Evolutionary conservation across 2,888 invertebrate species (phyloP).

Genomic region (Invenusta paracnida): DNA sequence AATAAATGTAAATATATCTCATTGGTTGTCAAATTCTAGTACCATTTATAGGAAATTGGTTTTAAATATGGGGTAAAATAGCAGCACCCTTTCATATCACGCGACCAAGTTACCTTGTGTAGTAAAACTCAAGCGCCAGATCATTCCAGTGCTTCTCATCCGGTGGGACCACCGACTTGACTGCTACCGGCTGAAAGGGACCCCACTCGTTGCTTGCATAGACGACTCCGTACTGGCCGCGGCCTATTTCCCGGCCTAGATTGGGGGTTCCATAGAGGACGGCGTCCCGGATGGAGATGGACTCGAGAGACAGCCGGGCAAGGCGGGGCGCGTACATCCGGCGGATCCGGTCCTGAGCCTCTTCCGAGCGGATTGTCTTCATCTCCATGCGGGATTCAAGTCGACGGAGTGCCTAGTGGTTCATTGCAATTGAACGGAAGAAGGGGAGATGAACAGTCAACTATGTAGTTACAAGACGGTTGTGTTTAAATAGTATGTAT

Average conservation of each 20-base stretch:
- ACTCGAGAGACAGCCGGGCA: constrained; percentile 75
- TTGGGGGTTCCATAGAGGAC: constrained; percentile 69
- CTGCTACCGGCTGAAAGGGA: constrained; percentile 71
- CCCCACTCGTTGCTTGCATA: constrained; percentile 69
- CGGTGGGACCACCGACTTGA: constrained; percentile 80
- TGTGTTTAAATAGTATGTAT: too few species aligned
- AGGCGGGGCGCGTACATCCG: constrained; percentile 75
- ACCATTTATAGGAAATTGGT: too few species aligned
- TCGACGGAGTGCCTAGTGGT: not conserved
- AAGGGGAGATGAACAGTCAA: too few species aligned
- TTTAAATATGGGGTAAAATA: too few species aligned
- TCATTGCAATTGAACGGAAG: too few species aligned
- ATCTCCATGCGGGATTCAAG: constrained; percentile 69
- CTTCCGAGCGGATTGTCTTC: constrained; percentile 74
- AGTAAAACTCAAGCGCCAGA: constrained; percentile 82
- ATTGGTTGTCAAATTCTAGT: too few species aligned
- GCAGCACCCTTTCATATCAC: not conserved
- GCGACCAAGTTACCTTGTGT: constrained; percentile 70
- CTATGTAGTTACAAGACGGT: too few species aligned
- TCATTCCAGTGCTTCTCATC: constrained; percentile 84
- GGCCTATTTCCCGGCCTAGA: constrained; percentile 64
- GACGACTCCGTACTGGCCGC: constrained; percentile 84
- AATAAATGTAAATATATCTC: too few species aligned
- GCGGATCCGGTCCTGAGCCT: constrained; percentile 65
- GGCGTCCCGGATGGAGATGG: constrained; percentile 75